Evolutionary conservation across 1,140 invertebrate species (phyloP).

Genomic region (Latrodectus geometricus): DNA sequence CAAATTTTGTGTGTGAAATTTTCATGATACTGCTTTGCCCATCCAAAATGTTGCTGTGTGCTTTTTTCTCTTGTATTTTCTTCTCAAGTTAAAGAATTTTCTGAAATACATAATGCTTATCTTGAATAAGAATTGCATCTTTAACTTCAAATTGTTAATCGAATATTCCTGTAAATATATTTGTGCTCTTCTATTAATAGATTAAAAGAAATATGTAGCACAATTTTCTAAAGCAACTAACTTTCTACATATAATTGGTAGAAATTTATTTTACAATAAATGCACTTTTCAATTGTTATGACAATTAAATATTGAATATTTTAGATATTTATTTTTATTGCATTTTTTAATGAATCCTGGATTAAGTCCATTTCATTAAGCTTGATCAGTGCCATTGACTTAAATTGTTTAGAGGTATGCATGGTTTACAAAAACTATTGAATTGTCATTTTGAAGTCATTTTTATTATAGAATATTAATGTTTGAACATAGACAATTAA

Average conservation of each 20-base stretch:
- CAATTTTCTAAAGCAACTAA: conserved; percentile 20
- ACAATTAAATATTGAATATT: no score
- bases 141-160: conserved; percentile 42
- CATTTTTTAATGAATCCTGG: not conserved
- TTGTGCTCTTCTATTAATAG: conserved; percentile 29
- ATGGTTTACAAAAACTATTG: no score
- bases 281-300: not conserved
- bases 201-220: conserved; percentile 28
- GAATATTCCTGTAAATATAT: conserved; percentile 45
- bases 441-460: no score
- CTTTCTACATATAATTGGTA: not conserved
- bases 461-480: no score
- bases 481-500: no score
- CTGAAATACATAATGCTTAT: conserved; percentile 33
- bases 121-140: conserved; percentile 17
- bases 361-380: no score
- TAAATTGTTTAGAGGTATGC: no score
- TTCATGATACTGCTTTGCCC: conserved; percentile 27
- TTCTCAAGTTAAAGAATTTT: conserved; percentile 32
- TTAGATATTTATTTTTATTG: not conserved
- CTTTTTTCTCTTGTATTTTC: conserved; percentile 54
- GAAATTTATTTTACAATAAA: not conserved
- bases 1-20: conserved; percentile 21
- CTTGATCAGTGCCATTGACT: no score
- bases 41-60: conserved; percentile 53